Conservation (phyloP, 2,888 invertebrate species). For the Scrobipalpa atriplicella region DNA sequence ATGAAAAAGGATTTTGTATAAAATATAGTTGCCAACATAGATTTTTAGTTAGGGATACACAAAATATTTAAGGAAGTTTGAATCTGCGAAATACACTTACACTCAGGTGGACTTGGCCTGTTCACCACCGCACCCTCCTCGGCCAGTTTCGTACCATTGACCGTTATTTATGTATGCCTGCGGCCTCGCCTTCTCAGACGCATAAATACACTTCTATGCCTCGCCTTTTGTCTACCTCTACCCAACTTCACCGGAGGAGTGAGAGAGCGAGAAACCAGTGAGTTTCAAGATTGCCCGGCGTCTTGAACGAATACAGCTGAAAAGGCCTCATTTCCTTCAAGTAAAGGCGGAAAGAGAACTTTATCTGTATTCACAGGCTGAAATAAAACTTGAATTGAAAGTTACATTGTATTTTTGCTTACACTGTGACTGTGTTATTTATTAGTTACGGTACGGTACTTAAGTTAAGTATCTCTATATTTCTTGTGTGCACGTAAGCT, state of each 20-base stretch:
- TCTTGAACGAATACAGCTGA: background rate
- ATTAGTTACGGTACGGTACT: too few relatives aligned
- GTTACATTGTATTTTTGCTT: too few relatives aligned
- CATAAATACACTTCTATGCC: constrained; percentile 60
- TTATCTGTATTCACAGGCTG: background rate
- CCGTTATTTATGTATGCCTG: constrained; percentile 56
- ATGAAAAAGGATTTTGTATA: too few relatives aligned
- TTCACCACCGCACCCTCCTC: background rate
- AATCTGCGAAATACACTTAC: too few relatives aligned
- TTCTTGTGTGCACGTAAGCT: too few relatives aligned
- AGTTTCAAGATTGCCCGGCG: background rate
- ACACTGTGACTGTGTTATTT: too few relatives aligned
- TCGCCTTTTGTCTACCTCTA: constrained; percentile 30
- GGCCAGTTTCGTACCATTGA: constrained; percentile 55
- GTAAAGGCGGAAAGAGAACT: background rate
- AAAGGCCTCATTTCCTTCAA: background rate
- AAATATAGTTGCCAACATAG: too few relatives aligned
- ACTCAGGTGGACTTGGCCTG: background rate
- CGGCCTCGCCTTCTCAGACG: constrained; percentile 53
- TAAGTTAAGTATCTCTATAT: too few relatives aligned
- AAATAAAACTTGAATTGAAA: background rate
- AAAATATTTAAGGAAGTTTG: too few relatives aligned
- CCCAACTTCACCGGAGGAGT: background rate
- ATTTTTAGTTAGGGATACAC: too few relatives aligned
- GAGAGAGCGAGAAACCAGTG: background rate